A percentile compares a stretch with the other conserved stretches of the same genome.
Evolutionary conservation across 2,113 vertebrate genomes (phyloP).

Genomic region (Colistium nudipinnis): DNA sequence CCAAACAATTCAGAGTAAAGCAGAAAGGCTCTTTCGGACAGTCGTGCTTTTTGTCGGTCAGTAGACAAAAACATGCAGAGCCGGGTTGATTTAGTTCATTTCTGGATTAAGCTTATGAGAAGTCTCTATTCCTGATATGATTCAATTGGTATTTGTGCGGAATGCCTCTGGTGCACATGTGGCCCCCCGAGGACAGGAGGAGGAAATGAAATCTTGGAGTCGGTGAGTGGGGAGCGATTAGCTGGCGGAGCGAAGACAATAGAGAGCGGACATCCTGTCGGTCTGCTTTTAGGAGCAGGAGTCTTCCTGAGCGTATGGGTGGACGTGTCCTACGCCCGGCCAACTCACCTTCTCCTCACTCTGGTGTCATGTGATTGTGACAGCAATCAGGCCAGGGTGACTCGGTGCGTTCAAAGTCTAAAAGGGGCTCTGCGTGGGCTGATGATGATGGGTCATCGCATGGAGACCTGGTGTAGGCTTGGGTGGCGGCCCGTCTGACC

Average conservation of each 20-base stretch:
- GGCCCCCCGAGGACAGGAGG: slow-evolving; percentile 37
- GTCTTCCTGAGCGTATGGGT: slow-evolving; percentile 51
- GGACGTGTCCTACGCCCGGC: slow-evolving; percentile 39
- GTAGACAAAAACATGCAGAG: slow-evolving; percentile 4
- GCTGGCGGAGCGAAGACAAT: slow-evolving; percentile 64
- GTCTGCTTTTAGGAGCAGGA: slow-evolving; percentile 64
- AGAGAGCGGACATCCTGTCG: slow-evolving; percentile 67
- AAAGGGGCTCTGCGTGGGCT: too few relatives aligned
- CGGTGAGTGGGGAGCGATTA: slow-evolving; percentile 48
- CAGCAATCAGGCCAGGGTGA: neutral
- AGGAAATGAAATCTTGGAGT: slow-evolving; percentile 62
- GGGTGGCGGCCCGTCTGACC: too few relatives aligned
- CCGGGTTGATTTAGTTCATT: slow-evolving; percentile 25
- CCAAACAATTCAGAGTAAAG: neutral
- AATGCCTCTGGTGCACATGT: slow-evolving; percentile 37
- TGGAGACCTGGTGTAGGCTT: too few relatives aligned
- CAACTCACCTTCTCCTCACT: slow-evolving; percentile 1
- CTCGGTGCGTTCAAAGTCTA: too few relatives aligned
- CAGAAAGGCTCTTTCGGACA: neutral
- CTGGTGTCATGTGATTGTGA: slow-evolving; percentile 20
- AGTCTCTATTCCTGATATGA: slow-evolving; percentile 41
- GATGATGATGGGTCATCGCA: too few relatives aligned
- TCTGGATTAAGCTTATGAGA: slow-evolving; percentile 8
- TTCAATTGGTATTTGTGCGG: slow-evolving; percentile 45
- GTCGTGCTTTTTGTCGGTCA: neutral